Conservation (phyloP, 2,888 invertebrate species). For the Tholera decimalis region DNA sequence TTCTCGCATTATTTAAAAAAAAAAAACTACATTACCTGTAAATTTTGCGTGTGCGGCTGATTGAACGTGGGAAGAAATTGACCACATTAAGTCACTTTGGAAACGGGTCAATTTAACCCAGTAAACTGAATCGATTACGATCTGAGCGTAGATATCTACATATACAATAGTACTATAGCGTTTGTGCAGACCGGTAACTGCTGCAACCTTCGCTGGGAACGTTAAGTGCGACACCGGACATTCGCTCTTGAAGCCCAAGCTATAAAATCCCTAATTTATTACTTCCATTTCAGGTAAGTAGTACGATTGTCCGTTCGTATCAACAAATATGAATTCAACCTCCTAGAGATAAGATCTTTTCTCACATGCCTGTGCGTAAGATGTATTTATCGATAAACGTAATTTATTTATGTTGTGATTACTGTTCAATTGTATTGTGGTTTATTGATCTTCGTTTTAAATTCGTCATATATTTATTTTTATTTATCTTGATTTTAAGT, state of each 20-base stretch:
- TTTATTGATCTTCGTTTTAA: slow-evolving; percentile 77
- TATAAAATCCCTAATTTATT: slow-evolving; percentile 74
- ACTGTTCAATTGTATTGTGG: slow-evolving; percentile 76
- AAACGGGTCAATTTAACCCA: slow-evolving; percentile 72
- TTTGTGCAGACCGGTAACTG: slow-evolving; percentile 69
- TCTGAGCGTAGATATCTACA: slow-evolving; percentile 58
- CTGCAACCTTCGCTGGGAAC: slow-evolving; percentile 67
- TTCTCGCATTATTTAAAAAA: slow-evolving; percentile 4
- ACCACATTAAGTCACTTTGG: slow-evolving; percentile 66
- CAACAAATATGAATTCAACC: slow-evolving; percentile 72
- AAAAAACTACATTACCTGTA: slow-evolving; percentile 18
- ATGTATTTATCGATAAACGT: slow-evolving; percentile 74
- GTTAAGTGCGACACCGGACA: slow-evolving; percentile 65
- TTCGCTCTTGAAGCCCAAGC: slow-evolving; percentile 71
- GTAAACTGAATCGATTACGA: slow-evolving; percentile 73
- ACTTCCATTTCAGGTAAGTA: slow-evolving; percentile 72
- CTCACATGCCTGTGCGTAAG: slow-evolving; percentile 67
- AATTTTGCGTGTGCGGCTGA: slow-evolving; percentile 58
- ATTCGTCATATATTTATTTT: slow-evolving; percentile 74
- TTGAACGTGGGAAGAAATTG: slow-evolving; percentile 68
- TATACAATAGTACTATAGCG: slow-evolving; percentile 70
- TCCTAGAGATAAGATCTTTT: slow-evolving; percentile 73
- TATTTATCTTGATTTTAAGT: slow-evolving; percentile 39
- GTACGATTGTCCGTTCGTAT: slow-evolving; percentile 73
- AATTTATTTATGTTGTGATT: slow-evolving; percentile 67